These are phyloP conservation scores for Nomada flava DNA, from an alignment of 2,888 invertebrate genomes.

Conservation along the genomic window DNA sequence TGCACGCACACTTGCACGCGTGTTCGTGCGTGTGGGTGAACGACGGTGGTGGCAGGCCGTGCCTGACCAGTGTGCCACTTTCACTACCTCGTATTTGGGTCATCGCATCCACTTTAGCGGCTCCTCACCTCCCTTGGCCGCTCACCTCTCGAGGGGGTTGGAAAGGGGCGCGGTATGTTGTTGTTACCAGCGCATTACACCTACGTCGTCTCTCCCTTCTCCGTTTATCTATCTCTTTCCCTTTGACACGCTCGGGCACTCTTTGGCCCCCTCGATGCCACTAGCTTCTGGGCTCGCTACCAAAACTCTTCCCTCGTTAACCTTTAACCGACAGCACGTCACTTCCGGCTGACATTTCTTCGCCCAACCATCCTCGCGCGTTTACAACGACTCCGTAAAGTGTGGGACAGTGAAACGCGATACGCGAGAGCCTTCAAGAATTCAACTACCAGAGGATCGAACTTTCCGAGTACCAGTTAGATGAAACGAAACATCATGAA, in stretches of 20 bases:
- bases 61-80: slow-evolving; percentile 84
- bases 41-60: slow-evolving; percentile 75
- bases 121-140: slow-evolving; percentile 65
- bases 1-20: slow-evolving; percentile 4
- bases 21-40: slow-evolving; percentile 69
- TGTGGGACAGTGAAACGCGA: background rate
- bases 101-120: slow-evolving; percentile 80
- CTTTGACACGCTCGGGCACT: background rate
- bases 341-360: slow-evolving; percentile 38
- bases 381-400: background rate
- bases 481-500: background rate
- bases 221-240: background rate
- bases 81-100: slow-evolving; percentile 84
- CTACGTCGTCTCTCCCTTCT: slow-evolving; percentile 21
- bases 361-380: background rate
- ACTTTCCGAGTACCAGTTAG: background rate
- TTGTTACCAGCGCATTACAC: slow-evolving; percentile 54
- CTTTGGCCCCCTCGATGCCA: slow-evolving; percentile 12
- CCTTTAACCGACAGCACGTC: slow-evolving; percentile 40
- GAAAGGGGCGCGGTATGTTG: slow-evolving; percentile 53
- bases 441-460: background rate
- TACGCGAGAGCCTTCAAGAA: background rate
- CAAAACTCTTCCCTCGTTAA: slow-evolving; percentile 18
- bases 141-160: slow-evolving; percentile 64
- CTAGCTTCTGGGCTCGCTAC: background rate